A percentile compares a stretch with the other conserved stretches of the same genome.
Evolutionary conservation across 2,113 vertebrate genomes (phyloP).

Genomic region (Protobothrops mucrosquamatus): DNA sequence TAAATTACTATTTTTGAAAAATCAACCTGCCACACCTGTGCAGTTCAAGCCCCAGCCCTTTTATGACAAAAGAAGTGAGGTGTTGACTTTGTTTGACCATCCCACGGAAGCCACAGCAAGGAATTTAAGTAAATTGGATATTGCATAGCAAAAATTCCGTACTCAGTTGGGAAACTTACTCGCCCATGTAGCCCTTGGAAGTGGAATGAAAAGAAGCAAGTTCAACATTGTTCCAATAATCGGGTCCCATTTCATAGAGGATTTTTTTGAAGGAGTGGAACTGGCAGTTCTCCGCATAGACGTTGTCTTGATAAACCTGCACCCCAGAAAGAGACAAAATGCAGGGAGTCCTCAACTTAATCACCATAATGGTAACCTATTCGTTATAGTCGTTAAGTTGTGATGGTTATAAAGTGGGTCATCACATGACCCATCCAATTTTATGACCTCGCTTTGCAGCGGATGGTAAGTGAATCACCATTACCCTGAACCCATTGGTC

Average conservation of each 20-base stretch:
- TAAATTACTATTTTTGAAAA: background rate
- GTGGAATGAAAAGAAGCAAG: conserved; percentile 88
- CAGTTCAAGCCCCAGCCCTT: background rate
- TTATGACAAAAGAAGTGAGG: background rate
- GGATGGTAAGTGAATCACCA: background rate
- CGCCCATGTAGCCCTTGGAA: conserved; percentile 88
- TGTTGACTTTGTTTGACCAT: background rate
- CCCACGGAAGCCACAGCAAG: background rate
- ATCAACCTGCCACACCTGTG: background rate
- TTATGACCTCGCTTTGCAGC: background rate
- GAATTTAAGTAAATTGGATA: background rate
- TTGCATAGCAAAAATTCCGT: background rate
- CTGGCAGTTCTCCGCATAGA: conserved; percentile 78
- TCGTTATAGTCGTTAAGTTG: no score
- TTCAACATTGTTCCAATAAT: conserved; percentile 82
- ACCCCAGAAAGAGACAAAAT: conserved; percentile 39
- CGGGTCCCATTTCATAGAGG: conserved; percentile 85
- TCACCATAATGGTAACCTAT: background rate
- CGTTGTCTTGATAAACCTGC: conserved; percentile 88
- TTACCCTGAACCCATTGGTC: background rate
- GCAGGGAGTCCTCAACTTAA: background rate
- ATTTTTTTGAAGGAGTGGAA: conserved; percentile 91
- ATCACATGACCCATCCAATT: background rate
- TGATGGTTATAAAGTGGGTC: background rate
- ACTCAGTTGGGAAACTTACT: conserved; percentile 70